These are phyloP conservation scores for Darevskia mixta DNA, from an alignment of 2,797 vertebrate species.

Conservation along the genomic window DNA sequence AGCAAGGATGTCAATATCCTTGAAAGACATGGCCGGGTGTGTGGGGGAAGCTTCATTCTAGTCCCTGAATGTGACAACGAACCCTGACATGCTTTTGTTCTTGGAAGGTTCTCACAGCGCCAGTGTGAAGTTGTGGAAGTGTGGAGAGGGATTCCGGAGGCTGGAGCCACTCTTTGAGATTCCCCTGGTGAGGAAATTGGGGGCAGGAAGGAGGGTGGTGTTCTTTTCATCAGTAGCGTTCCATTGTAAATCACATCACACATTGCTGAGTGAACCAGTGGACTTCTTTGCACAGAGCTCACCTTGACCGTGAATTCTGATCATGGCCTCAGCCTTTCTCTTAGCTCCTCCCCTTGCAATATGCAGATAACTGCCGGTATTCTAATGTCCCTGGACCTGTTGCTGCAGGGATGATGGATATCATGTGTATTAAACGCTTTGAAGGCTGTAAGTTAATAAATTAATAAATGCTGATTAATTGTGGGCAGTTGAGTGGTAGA, in stretches of 20 bases:
- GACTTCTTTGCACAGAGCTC: neutral
- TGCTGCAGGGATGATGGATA: neutral
- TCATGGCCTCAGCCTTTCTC: neutral
- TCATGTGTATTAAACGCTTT: no score
- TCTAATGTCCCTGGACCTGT: neutral
- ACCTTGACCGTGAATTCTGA: neutral
- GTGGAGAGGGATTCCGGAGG: constrained; percentile 85
- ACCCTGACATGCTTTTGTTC: neutral
- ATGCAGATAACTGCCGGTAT: neutral
- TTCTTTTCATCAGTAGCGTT: neutral
- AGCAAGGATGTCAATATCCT: neutral
- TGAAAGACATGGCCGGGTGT: neutral
- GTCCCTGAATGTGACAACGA: neutral
- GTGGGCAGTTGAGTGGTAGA: neutral
- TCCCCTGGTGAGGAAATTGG: constrained; percentile 86
- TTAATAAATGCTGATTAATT: neutral
- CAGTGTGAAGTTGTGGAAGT: constrained; percentile 90
- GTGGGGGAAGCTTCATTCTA: neutral
- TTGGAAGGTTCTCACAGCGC: constrained; percentile 90
- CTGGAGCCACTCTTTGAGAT: constrained; percentile 87
- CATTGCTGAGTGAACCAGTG: neutral
- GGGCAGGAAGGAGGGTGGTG: neutral
- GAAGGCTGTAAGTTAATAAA: neutral
- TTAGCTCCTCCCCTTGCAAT: neutral
- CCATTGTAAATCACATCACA: neutral